Base-by-base conservation (phyloP, 2,113 vertebrate species). In the Aplodontia rufa region DNA sequence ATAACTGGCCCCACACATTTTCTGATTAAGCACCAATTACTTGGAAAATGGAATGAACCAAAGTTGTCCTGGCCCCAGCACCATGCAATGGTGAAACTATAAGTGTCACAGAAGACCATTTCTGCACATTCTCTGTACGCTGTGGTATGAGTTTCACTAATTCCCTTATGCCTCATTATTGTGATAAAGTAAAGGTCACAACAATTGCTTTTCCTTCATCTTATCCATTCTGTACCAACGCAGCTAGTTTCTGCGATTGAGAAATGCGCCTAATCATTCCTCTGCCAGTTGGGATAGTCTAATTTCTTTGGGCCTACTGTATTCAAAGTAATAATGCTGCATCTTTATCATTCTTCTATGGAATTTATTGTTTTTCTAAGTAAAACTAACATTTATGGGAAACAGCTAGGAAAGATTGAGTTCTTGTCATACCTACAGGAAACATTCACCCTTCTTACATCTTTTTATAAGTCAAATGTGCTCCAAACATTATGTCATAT, bases 331-430 rank as follows among this genome's bases (percentile, higher is more conserved):
- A 51, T 32, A 55, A 90, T 0, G 51, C 16, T 16, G 8, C 20
- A 58, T 22, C 9, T 74, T 86, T 49, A 47, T 0, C 10, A 9
- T 62, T 87, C 37, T 71, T 51, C n/a, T 28, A 24, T 64, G 6
- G 80, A 96, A 95, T 96, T 97, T 96, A 96, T 97, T 93, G 87
- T 96, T 96, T 93, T 96, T 90, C 55, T 86, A 75, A 91, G 91
- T 53, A 96, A 93, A 96, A 91, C 74, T 62, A 97, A 90, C 0
- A 2, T 85, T 93, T 94, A 96, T 74, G 3, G 11, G 82, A 94
- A 96, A 80, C 72, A 90, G 64, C 85, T 92, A 76, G 30, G 92
- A 97, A 97, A 97, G 45, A 93, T 60, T 58, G 80, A 94, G 2
- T 53, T 86, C 78, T 71, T 79, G 84, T 80, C 7, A 42, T 62